Percentiles rank a stretch among this genome's conserved stretches.
Evolutionary conservation across 2,113 vertebrate species (phyloP).

Genomic region (Ivindomyrus marchei): DNA sequence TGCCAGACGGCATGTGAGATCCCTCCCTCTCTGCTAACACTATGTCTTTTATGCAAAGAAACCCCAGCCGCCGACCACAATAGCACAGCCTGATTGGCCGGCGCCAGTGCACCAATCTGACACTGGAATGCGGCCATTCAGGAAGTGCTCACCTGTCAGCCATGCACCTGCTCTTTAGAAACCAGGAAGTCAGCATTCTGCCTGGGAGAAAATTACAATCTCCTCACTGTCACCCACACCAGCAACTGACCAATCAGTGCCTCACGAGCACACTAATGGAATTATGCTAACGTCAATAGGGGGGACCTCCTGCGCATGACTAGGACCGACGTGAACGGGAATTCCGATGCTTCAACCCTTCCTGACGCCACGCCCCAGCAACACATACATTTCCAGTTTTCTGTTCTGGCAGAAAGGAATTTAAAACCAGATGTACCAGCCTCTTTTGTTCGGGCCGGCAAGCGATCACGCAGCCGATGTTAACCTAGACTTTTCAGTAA

Average conservation of each 20-base stretch:
- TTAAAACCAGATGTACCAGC: neutral
- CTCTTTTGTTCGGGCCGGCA: neutral
- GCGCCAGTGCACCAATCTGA: slow-evolving; percentile 41
- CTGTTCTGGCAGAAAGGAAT: neutral
- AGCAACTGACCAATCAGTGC: neutral
- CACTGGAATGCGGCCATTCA: slow-evolving; percentile 57
- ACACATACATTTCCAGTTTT: neutral
- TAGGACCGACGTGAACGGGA: neutral
- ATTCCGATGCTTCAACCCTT: neutral
- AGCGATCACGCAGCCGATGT: neutral
- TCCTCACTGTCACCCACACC: neutral
- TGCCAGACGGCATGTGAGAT: slow-evolving; percentile 19
- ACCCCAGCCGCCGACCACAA: slow-evolving; percentile 32
- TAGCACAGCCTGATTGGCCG: slow-evolving; percentile 23
- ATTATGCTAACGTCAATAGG: neutral
- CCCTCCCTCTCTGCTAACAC: neutral
- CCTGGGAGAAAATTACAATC: neutral
- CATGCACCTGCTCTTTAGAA: slow-evolving; percentile 2
- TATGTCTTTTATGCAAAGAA: neutral
- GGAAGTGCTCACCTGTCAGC: slow-evolving; percentile 40
- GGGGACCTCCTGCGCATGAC: no score
- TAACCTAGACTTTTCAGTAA: neutral
- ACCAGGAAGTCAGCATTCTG: neutral
- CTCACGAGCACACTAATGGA: neutral
- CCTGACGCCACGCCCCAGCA: neutral